phyloP scores from a whole-genome alignment of 2,888 invertebrate species.

The Peribatodes rhomboidaria region DNA sequence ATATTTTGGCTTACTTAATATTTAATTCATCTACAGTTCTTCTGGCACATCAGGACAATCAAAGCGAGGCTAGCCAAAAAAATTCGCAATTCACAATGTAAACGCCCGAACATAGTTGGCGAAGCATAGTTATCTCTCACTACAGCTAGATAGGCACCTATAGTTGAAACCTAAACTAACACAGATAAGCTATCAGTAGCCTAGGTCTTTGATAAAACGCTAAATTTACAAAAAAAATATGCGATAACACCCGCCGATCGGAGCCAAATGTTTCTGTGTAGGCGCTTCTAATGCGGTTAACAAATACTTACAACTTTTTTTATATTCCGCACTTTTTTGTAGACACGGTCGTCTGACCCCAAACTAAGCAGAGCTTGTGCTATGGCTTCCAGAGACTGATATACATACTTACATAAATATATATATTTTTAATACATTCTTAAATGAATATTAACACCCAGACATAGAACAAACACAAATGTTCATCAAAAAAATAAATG shows the following conservation, averaged over 20 bases:
- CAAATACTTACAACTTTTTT: slow-evolving; percentile 10
- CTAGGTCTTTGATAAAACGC: slow-evolving; percentile 83
- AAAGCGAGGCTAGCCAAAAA: slow-evolving; percentile 21
- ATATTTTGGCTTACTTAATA: too few relatives aligned
- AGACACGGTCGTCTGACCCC: too few relatives aligned
- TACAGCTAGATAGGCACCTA: slow-evolving; percentile 26
- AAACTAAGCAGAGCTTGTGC: too few relatives aligned
- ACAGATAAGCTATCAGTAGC: slow-evolving; percentile 76
- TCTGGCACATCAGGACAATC: not conserved
- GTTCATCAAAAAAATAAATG: too few relatives aligned
- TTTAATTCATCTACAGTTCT: too few relatives aligned
- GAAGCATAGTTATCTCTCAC: slow-evolving; percentile 37
- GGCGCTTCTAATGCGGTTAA: slow-evolving; percentile 45
- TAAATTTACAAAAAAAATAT: slow-evolving; percentile 78
- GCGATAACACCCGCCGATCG: slow-evolving; percentile 73
- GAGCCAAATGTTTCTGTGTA: slow-evolving; percentile 28
- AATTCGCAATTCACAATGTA: slow-evolving; percentile 18
- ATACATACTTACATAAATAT: too few relatives aligned
- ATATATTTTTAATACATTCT: too few relatives aligned
- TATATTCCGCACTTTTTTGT: not conserved
- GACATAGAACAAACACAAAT: too few relatives aligned
- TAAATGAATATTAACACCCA: too few relatives aligned
- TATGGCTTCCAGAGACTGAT: too few relatives aligned
- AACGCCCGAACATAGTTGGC: too few relatives aligned
- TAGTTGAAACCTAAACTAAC: slow-evolving; percentile 70